phyloP scores from a whole-genome alignment of 2,797 vertebrate species.

The Bryconaethiops microstoma region DNA sequence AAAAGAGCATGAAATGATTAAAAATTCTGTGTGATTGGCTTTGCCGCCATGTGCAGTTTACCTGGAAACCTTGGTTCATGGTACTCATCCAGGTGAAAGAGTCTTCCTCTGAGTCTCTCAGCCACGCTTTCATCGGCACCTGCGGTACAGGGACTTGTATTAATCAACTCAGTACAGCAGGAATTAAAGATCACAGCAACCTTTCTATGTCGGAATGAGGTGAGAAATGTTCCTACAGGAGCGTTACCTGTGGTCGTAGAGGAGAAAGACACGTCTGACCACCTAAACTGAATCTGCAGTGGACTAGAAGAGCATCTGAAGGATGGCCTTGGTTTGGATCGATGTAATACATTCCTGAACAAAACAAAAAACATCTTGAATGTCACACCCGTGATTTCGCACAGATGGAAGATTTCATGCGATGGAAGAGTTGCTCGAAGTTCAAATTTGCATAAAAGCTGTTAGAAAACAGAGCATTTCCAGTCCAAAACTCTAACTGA shows the following conservation, averaged over 20 bases:
- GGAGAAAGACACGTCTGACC: slow-evolving; percentile 83
- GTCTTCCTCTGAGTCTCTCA: slow-evolving; percentile 68
- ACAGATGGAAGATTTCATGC: neutral
- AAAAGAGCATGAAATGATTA: neutral
- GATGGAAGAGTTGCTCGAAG: neutral
- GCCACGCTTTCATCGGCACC: slow-evolving; percentile 82
- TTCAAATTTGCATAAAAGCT: neutral
- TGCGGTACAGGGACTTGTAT: slow-evolving; percentile 50
- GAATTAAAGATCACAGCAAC: neutral
- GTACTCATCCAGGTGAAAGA: slow-evolving; percentile 83
- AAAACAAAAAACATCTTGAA: neutral
- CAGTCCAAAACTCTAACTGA: neutral
- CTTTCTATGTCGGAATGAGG: neutral
- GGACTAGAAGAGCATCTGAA: slow-evolving; percentile 77
- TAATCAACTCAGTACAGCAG: neutral
- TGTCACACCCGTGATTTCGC: neutral
- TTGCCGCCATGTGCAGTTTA: slow-evolving; percentile 37
- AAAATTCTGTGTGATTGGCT: neutral
- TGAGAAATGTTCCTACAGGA: neutral
- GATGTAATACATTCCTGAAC: slow-evolving; percentile 82
- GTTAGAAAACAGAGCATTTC: neutral
- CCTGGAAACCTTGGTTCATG: slow-evolving; percentile 75
- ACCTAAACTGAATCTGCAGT: slow-evolving; percentile 80
- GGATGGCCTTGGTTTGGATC: slow-evolving; percentile 87
- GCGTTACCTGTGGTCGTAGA: slow-evolving; percentile 72